Conservation (phyloP, 2,888 invertebrate species). For the Amphiduros pacificus region DNA sequence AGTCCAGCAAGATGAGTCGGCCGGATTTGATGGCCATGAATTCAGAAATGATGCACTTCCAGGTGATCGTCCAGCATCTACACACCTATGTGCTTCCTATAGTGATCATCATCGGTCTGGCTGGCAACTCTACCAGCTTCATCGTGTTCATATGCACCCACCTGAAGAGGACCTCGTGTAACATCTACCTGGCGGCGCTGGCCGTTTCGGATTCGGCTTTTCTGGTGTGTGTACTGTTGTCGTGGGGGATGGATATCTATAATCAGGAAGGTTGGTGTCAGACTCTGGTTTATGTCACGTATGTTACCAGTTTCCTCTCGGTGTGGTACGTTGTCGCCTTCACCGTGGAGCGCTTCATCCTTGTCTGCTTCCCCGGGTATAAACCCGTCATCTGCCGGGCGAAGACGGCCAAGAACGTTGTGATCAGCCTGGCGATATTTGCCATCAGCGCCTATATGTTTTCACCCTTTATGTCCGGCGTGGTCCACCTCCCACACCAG, state of each 20-base stretch:
- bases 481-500: not conserved
- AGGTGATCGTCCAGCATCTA: not conserved
- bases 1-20: not conserved
- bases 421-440: slow-evolving; percentile 4
- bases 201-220: slow-evolving; percentile 15
- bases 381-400: slow-evolving; percentile 10
- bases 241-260: slow-evolving; percentile 15
- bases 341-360: slow-evolving; percentile 81
- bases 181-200: slow-evolving; percentile 20
- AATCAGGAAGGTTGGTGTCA: slow-evolving; percentile 17
- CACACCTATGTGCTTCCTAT: slow-evolving; percentile 61
- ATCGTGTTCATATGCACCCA: slow-evolving; percentile 19
- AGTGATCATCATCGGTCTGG: slow-evolving; percentile 14
- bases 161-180: slow-evolving; percentile 12
- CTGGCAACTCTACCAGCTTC: slow-evolving; percentile 16
- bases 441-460: slow-evolving; percentile 8
- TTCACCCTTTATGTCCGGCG: slow-evolving; percentile 8
- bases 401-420: slow-evolving; percentile 11
- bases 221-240: slow-evolving; percentile 17
- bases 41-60: not conserved
- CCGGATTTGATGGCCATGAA: not conserved
- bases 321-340: slow-evolving; percentile 86
- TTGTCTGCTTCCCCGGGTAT: slow-evolving; percentile 73
- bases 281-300: slow-evolving; percentile 42
- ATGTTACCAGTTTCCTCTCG: slow-evolving; percentile 40